phyloP scores from a whole-genome alignment of 2,888 invertebrate species.

The Pristionchus fissidentatus region DNA sequence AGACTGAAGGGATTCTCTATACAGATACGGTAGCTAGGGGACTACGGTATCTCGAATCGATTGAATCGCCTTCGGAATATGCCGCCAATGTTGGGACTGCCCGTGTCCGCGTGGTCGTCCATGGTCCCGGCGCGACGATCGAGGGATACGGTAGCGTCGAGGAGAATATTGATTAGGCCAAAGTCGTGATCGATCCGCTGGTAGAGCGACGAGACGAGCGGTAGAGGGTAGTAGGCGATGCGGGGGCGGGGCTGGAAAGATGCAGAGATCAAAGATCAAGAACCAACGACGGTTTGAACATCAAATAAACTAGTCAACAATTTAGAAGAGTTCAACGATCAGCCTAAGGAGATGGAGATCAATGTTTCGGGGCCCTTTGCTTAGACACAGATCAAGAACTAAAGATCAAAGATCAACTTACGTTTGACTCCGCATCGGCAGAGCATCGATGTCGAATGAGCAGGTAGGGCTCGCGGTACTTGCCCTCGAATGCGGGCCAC shows the following conservation, averaged over 20 bases:
- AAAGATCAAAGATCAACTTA: conserved; percentile 13
- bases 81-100: background rate
- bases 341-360: background rate
- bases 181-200: background rate
- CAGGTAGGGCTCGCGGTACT: conserved; percentile 42
- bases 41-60: background rate
- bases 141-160: conserved; percentile 29
- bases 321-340: background rate
- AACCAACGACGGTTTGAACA: background rate
- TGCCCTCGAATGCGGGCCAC: conserved; percentile 29
- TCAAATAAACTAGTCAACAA: background rate
- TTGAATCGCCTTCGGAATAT: background rate
- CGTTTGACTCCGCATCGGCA: background rate
- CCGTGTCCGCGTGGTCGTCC: conserved; percentile 8
- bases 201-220: background rate
- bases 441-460: conserved; percentile 39
- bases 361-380: no score
- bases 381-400: no score
- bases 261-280: background rate
- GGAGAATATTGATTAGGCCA: conserved; percentile 21
- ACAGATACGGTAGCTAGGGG: background rate
- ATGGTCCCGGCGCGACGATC: conserved; percentile 26
- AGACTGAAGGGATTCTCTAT: no score
- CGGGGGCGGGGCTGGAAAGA: conserved; percentile 5
- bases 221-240: conserved; percentile 27